Evolutionary conservation across 2,797 vertebrate species (phyloP).

Genomic region (Malacoctenus gilli): DNA sequence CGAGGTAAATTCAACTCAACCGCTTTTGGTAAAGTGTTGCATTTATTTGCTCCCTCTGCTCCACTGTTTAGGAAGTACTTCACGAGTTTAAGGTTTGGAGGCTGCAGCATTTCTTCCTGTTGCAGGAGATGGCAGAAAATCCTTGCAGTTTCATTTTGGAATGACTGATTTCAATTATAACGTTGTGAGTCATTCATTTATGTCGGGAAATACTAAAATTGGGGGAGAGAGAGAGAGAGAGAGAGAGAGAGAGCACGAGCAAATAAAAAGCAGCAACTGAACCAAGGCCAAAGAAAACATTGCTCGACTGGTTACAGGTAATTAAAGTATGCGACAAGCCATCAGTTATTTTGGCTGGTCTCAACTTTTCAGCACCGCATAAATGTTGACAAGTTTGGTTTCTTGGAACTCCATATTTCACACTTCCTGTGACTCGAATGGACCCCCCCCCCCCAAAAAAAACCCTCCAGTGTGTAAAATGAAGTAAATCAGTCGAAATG

Average conservation of each 20-base stretch:
- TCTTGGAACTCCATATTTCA: background rate
- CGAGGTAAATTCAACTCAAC: background rate
- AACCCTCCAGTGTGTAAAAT: too few relatives aligned
- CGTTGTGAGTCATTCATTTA: constrained; percentile 17
- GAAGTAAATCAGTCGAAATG: too few relatives aligned
- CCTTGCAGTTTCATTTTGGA: constrained; percentile 10
- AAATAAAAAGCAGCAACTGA: constrained; percentile 27
- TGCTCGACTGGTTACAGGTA: constrained; percentile 33
- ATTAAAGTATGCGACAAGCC: constrained; percentile 53
- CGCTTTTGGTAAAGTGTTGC: background rate
- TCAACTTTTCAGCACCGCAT: constrained; percentile 56
- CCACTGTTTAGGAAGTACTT: constrained; percentile 1
- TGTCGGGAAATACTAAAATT: constrained; percentile 18
- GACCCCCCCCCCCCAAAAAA: too few relatives aligned
- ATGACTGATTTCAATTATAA: constrained; percentile 16
- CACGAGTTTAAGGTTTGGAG: constrained; percentile 1
- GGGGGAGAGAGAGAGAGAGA: constrained; percentile 32
- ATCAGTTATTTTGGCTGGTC: constrained; percentile 45
- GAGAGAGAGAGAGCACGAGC: constrained; percentile 13
- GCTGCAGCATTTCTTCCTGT: background rate
- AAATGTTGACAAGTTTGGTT: constrained; percentile 35
- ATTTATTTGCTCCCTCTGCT: background rate
- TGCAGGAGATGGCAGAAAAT: background rate
- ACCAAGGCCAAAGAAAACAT: constrained; percentile 58
- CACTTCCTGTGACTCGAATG: too few relatives aligned